Conservation (phyloP, 2,888 invertebrate species). For the Oscheius sp. region DNA sequence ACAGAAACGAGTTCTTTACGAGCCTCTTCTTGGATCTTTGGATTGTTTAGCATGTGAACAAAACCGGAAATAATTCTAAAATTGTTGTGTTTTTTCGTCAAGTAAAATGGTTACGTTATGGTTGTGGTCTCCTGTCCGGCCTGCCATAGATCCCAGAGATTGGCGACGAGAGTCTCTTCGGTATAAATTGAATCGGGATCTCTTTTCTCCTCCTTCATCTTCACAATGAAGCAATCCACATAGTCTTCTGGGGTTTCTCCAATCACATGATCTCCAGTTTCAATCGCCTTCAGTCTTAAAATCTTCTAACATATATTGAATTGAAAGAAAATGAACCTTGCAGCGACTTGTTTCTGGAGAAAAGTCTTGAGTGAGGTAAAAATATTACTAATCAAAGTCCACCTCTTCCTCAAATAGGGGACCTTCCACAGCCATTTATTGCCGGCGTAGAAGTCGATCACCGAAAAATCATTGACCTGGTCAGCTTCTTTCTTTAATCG, state of each 20-base stretch:
- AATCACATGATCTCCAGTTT: background rate
- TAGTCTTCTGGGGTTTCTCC: conserved; percentile 32
- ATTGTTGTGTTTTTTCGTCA: too few relatives aligned
- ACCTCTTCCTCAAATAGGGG: background rate
- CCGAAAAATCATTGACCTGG: conserved; percentile 18
- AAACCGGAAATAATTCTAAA: conserved; percentile 39
- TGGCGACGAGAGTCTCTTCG: conserved; percentile 33
- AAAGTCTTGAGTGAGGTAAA: background rate
- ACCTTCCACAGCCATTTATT: background rate
- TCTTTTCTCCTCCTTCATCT: conserved; percentile 40
- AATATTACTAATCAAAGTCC: background rate
- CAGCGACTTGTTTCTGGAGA: background rate
- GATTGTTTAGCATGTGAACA: conserved; percentile 38
- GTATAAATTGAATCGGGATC: conserved; percentile 15
- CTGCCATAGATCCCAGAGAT: conserved; percentile 45
- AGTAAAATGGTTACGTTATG: too few relatives aligned
- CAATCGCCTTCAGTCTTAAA: background rate
- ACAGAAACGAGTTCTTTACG: conserved; percentile 37
- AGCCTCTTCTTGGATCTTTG: conserved; percentile 19
- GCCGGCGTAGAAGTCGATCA: background rate
- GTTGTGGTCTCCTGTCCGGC: conserved; percentile 55
- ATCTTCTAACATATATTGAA: background rate
- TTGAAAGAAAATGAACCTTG: background rate
- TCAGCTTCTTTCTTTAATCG: conserved; percentile 35
- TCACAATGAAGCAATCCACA: conserved; percentile 41